Percentiles rank a stretch among this genome's conserved stretches.
phyloP scores from a whole-genome alignment of 2,797 vertebrate species.

The Falco peregrinus region DNA sequence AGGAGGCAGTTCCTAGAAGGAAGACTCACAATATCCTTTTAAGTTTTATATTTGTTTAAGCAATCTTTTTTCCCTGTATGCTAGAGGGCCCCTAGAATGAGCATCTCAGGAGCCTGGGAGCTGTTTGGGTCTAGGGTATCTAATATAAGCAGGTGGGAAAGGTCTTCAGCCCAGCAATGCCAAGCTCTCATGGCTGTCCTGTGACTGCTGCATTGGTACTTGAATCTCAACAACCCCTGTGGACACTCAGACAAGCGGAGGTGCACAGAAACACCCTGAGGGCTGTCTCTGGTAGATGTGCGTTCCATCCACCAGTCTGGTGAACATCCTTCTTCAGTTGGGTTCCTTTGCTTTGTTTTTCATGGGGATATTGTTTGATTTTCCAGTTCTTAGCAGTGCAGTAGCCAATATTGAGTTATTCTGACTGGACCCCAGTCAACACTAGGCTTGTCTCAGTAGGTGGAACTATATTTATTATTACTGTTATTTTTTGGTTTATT shows the following conservation, averaged over 20 bases:
- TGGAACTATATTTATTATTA: constrained; percentile 60
- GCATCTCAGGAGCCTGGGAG: not conserved
- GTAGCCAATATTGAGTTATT: constrained; percentile 53
- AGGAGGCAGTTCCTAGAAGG: constrained; percentile 5
- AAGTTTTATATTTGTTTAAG: not conserved
- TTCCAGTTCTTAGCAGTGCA: constrained; percentile 55
- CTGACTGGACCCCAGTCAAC: constrained; percentile 39
- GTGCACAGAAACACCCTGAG: not conserved
- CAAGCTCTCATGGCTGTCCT: not conserved
- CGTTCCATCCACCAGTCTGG: not conserved
- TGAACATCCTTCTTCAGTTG: not conserved
- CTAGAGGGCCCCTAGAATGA: not conserved
- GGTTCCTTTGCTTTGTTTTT: constrained; percentile 29
- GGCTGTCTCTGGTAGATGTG: not conserved
- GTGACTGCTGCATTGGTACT: not conserved
- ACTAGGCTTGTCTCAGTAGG: constrained; percentile 67
- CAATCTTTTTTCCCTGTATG: not conserved
- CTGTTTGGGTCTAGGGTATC: not conserved
- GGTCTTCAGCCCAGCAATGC: constrained; percentile 7
- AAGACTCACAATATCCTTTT: constrained; percentile 28
- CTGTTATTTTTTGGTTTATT: not conserved
- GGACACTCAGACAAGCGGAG: not conserved
- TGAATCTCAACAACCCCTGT: not conserved
- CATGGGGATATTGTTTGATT: not conserved
- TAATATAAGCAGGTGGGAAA: not conserved